Conservation (phyloP, 2,113 vertebrate genomes). For the Bostrychus sinensis region DNA sequence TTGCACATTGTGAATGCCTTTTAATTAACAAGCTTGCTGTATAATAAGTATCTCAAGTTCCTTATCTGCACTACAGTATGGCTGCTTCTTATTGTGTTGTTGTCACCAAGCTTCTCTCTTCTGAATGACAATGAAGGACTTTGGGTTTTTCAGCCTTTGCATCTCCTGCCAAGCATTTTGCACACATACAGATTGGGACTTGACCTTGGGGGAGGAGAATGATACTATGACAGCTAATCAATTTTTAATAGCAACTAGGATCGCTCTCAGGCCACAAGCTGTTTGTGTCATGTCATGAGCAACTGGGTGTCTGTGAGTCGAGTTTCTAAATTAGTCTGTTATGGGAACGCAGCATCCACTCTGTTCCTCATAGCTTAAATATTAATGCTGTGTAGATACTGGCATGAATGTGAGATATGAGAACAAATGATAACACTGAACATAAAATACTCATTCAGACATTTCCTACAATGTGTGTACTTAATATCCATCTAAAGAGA, state of each 20-base stretch:
- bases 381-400: slow-evolving; percentile 61
- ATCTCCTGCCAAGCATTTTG: slow-evolving; percentile 50
- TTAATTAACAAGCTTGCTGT: not conserved
- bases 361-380: slow-evolving; percentile 68
- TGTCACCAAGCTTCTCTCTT: slow-evolving; percentile 11
- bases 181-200: slow-evolving; percentile 37
- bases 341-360: slow-evolving; percentile 57
- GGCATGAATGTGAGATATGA: slow-evolving; percentile 11
- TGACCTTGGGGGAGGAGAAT: slow-evolving; percentile 76
- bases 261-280: slow-evolving; percentile 64
- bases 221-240: slow-evolving; percentile 73
- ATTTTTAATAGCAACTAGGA: slow-evolving; percentile 77
- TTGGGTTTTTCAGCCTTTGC: slow-evolving; percentile 48
- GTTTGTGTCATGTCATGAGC: slow-evolving; percentile 42
- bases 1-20: too few relatives aligned
- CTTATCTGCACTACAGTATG: slow-evolving; percentile 21
- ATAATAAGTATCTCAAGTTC: slow-evolving; percentile 1
- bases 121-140: slow-evolving; percentile 58
- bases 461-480: not conserved
- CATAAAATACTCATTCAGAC: not conserved
- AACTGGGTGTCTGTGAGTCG: slow-evolving; percentile 39
- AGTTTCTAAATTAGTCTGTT: slow-evolving; percentile 61
- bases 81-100: slow-evolving; percentile 18
- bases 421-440: not conserved
- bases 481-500: not conserved